Evolutionary conservation across 2,888 invertebrate species (phyloP).

Genomic region (Steinernema hermaphroditum): DNA sequence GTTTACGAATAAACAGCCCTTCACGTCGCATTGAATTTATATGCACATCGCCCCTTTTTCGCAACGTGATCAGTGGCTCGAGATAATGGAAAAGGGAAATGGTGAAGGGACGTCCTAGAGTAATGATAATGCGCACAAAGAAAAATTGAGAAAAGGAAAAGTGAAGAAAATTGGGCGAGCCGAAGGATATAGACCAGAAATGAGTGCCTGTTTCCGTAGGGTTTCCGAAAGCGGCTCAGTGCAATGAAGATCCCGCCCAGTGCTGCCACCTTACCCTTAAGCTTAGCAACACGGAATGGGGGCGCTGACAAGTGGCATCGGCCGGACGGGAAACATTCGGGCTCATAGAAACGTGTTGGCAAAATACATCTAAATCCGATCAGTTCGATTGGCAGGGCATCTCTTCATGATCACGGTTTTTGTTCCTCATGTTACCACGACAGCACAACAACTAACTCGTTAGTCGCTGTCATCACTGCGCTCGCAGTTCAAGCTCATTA

Average conservation of each 20-base stretch:
- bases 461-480: background rate
- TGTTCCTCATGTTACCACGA: no score
- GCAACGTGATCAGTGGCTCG: background rate
- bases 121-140: constrained; percentile 5
- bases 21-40: constrained; percentile 12
- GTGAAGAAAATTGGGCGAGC: background rate
- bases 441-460: constrained; percentile 10
- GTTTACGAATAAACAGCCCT: constrained; percentile 24
- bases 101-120: background rate
- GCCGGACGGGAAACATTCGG: background rate
- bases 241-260: constrained; percentile 23
- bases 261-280: background rate
- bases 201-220: constrained; percentile 21
- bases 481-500: constrained; percentile 28
- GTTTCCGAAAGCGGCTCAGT: constrained; percentile 5
- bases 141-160: background rate
- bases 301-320: background rate
- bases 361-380: constrained; percentile 11
- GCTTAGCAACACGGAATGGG: constrained; percentile 3
- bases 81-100: constrained; percentile 2
- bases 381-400: background rate
- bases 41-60: background rate
- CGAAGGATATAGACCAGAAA: constrained; percentile 28
- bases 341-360: background rate
- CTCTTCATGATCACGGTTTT: background rate